Base-by-base conservation (phyloP, 1,140 invertebrate genomes). In the Elymnias hypermnestra region DNA sequence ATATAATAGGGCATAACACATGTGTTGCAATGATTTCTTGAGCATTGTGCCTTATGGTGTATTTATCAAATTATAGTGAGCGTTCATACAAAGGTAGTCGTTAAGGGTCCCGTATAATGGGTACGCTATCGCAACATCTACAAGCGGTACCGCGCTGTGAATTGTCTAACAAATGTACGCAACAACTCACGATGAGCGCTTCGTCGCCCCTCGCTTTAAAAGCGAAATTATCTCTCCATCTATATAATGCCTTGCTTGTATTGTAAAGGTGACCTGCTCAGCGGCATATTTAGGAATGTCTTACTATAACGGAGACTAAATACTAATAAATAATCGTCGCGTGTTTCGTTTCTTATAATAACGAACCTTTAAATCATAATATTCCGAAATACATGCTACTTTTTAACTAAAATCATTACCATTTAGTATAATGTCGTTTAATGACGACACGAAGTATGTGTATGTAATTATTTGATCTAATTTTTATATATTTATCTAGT, bases 151-250 rank as follows among this genome's bases (percentile, higher is more conserved):
- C 63, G 57, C 63, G 53, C 53, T 72, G 74, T 77, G 67, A 73
- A 76, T 79, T 71, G 75, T 78, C 64, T 67, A 74, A n/a, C n/a
- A n/a, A 81, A 74, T 63, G 72, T 76, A 78, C 67, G 63, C 72
- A 72, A 77, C 69, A 72, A 66, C 62, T 73, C 65, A 72, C 65
- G 69, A 68, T 63, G 63, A 57, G 68, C 68, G 70, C 63, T 64
- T 49, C 50, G 61, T 59, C 64, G 49, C 63, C 71, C 76, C 70
- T 53, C 59, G 46, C 54, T 71, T 63, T 69, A 67, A 78, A 79
- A 73, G 68, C 69, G 68, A 75, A 78, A 83, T 85, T 85, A 85
- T 85, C 82, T 83, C 69, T 71, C 70, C 70, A 85, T 81, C 73
- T 72, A 61, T 64, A 21, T 36, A 52, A 36, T 21, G 25, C 39